Percentiles rank a stretch among this genome's conserved stretches.
Evolutionary conservation across 2,888 invertebrate genomes (phyloP).

Genomic region (Epistrophe grossulariae): DNA sequence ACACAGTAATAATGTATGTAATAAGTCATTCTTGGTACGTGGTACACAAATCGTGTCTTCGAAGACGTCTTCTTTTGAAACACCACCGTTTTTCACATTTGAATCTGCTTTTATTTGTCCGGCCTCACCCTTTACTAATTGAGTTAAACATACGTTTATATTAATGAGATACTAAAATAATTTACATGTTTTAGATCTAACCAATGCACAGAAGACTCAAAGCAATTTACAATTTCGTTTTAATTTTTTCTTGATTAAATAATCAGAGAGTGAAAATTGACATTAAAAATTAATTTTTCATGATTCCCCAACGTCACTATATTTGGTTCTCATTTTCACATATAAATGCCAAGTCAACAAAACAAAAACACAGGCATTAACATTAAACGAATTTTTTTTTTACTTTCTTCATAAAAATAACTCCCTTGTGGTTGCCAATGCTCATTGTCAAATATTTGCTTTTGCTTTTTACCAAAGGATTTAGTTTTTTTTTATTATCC

Average conservation of each 20-base stretch:
- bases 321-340: constrained; percentile 11
- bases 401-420: constrained; percentile 38
- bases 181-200: constrained; percentile 20
- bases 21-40: no score
- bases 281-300: constrained; percentile 50
- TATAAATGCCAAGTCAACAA: constrained; percentile 14
- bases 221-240: constrained; percentile 46
- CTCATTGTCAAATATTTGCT: constrained; percentile 51
- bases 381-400: constrained; percentile 39
- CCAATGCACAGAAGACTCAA: constrained; percentile 20
- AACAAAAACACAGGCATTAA: constrained; percentile 28
- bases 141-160: constrained; percentile 8
- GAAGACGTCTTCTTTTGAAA: no score
- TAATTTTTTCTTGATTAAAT: constrained; percentile 43
- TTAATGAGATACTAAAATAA: constrained; percentile 34
- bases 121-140: neutral
- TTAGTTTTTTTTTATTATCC: constrained; percentile 40
- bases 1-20: no score
- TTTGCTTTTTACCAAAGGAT: constrained; percentile 46
- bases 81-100: no score
- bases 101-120: neutral
- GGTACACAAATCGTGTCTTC: no score
- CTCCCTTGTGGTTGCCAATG: constrained; percentile 46
- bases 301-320: constrained; percentile 17
- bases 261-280: constrained; percentile 35